Evolutionary conservation across 2,797 vertebrate genomes (phyloP).

Genomic region (Paguma larvata): DNA sequence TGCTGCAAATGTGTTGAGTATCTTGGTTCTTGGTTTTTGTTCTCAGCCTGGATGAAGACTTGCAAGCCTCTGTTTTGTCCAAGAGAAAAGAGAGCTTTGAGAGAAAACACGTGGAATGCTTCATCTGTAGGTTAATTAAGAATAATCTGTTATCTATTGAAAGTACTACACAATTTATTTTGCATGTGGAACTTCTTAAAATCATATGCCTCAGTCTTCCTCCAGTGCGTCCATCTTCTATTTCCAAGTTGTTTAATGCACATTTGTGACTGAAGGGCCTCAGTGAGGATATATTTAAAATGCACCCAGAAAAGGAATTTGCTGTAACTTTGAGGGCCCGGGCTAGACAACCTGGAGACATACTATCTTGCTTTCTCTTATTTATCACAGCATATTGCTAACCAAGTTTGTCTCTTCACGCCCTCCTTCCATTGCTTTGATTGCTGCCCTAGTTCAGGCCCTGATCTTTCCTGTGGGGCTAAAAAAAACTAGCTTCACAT

Average conservation of each 20-base stretch:
- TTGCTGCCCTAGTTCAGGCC: neutral
- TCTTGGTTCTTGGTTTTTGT: neutral
- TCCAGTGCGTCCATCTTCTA: neutral
- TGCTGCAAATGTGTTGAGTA: neutral
- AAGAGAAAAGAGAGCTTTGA: neutral
- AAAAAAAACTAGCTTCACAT: neutral
- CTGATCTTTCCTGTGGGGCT: neutral
- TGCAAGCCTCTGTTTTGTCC: neutral
- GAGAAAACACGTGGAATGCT: neutral
- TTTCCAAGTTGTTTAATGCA: neutral
- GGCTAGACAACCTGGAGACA: neutral
- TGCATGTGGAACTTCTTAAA: neutral
- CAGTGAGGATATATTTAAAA: neutral
- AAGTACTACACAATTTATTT: neutral
- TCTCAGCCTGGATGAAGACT: neutral
- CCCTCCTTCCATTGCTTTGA: neutral
- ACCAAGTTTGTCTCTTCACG: neutral
- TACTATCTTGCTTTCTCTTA: neutral
- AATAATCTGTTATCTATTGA: neutral
- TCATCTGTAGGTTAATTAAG: neutral
- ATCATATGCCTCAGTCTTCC: neutral
- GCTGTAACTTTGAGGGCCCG: neutral
- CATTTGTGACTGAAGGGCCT: neutral
- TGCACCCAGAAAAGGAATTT: neutral
- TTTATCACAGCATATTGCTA: neutral